Evolutionary conservation across 1,140 invertebrate genomes (phyloP).

Genomic region (Onthophagus taurus): DNA sequence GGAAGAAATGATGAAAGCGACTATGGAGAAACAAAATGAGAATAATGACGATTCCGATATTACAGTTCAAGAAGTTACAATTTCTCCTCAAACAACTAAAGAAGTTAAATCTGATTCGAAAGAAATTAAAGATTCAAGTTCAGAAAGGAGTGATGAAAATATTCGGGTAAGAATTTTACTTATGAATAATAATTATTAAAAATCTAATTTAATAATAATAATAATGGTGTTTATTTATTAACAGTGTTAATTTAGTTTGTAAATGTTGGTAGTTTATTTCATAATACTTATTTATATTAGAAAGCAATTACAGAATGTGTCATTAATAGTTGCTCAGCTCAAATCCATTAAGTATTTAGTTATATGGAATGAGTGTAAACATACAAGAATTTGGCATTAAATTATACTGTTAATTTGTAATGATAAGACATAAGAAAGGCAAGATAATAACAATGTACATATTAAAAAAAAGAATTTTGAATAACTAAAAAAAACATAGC

Average conservation of each 20-base stretch:
- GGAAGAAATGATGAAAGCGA: slow-evolving; percentile 41
- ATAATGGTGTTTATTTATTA: not conserved
- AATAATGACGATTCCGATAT: slow-evolving; percentile 22
- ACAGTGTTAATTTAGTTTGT: not conserved
- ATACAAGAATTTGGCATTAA: too few species aligned
- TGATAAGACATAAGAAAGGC: too few species aligned
- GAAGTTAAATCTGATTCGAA: slow-evolving; percentile 11
- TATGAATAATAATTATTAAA: too few species aligned
- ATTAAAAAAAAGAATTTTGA: too few species aligned
- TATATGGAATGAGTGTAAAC: too few species aligned
- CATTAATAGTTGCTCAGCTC: not conserved
- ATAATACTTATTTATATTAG: not conserved
- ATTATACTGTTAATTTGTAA: too few species aligned
- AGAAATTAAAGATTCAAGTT: slow-evolving; percentile 10
- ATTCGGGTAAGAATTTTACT: slow-evolving; percentile 19
- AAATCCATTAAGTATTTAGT: not conserved
- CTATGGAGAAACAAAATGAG: slow-evolving; percentile 34
- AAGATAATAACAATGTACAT: too few species aligned
- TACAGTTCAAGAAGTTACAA: slow-evolving; percentile 12
- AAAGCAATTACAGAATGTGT: too few species aligned
- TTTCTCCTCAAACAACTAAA: slow-evolving; percentile 5
- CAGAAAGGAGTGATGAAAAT: slow-evolving; percentile 19
- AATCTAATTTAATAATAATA: too few species aligned
- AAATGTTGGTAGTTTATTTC: not conserved
- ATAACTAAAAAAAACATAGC: too few species aligned